Evolutionary conservation across 1,140 invertebrate species (phyloP), one percentile per base, ranked within the genome.

Genomic region (Drosophila repleta): DNA sequence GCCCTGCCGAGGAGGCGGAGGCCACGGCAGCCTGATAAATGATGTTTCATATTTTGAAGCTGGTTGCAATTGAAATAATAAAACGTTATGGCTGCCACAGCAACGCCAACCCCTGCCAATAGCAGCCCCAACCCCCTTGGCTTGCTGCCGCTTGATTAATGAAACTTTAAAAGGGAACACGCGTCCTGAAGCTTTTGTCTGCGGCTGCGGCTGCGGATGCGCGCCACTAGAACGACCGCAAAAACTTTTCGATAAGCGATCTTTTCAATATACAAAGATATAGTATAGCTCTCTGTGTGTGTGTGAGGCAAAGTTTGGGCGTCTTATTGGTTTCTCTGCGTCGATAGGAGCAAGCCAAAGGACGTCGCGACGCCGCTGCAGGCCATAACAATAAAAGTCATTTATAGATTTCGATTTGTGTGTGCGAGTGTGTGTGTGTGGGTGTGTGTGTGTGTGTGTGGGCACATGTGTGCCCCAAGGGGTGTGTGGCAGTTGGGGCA

Each of bases 331-430:
- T 57, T 74, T 64, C 17, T 37, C 32, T 35, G 11, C 60, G 70
- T 60, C 46, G 61, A 52, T 49, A 32, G 49, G 15, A 53, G 41
- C 46, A 75, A 49, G 62, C 52, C 32, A 21, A 10, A 32, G 41
- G 17, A 49, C 48, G 56, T 17, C 21, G 57, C 61, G 57, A 35
- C 61, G 73, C 35, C 76, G 81, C 81, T 74, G 52, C 83, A 72
- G 81, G 81, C 81, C 52, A 85, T 85, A 85, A 85, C 83, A 85
- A 85, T 85, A 85, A 85, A 85, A 85, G 81, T 87, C 81, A 85
- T 85, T 85, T 85, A 85, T 87, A 85, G 81, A 85, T 85, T 85
- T 85, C 81, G 81, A 85, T 85, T 83, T 87, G 37, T 56, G 53
- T 37, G 52, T 11, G 32, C 67, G 15, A 6, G 17, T 1, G 39